These are phyloP conservation scores for Dexiosoma caninum DNA, from an alignment of 2,888 invertebrate species.

Conservation along the genomic window DNA sequence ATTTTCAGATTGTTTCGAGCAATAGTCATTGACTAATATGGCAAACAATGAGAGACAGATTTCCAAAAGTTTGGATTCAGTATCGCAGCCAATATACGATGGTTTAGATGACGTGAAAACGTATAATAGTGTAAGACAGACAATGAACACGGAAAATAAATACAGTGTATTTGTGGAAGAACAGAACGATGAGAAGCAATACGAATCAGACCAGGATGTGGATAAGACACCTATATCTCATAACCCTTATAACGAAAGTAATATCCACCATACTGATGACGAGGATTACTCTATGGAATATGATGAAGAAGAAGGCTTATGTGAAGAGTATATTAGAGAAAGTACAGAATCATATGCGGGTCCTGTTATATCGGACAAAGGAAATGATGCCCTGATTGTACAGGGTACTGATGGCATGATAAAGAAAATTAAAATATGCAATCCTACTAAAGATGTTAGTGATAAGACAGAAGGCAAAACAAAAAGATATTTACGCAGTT, in stretches of 20 bases:
- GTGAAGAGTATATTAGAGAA: constrained; percentile 29
- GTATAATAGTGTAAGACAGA: neutral
- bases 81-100: constrained; percentile 72
- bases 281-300: constrained; percentile 48
- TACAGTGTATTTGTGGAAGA: constrained; percentile 3
- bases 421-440: constrained; percentile 40
- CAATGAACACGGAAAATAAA: constrained; percentile 29
- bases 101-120: constrained; percentile 25
- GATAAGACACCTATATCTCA: neutral
- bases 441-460: constrained; percentile 27
- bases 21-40: constrained; percentile 23
- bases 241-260: neutral
- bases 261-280: neutral
- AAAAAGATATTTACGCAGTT: constrained; percentile 10
- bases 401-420: constrained; percentile 39
- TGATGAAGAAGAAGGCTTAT: constrained; percentile 50
- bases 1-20: constrained; percentile 33
- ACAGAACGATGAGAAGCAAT: constrained; percentile 9
- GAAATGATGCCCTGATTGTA: constrained; percentile 33
- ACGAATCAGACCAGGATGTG: constrained; percentile 26
- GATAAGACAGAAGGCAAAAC: constrained; percentile 14
- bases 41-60: constrained; percentile 17
- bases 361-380: constrained; percentile 22
- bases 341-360: constrained; percentile 9
- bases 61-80: constrained; percentile 35